These are phyloP conservation scores for Drosophila truncata DNA, from an alignment of 1,140 invertebrate species.

Conservation along the genomic window DNA sequence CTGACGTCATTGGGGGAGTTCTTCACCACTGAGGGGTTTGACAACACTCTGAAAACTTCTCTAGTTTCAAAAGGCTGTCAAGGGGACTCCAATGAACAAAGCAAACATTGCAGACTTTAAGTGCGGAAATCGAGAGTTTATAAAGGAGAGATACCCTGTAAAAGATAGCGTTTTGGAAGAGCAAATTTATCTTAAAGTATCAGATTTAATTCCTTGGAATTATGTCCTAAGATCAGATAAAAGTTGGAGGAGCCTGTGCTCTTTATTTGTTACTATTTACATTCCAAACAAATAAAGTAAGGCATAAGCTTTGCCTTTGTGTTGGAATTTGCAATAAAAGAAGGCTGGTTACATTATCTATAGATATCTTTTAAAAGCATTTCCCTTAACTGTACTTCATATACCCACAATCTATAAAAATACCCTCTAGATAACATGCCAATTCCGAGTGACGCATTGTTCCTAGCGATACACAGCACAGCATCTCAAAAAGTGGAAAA, in stretches of 20 bases:
- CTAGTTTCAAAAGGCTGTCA: constrained; percentile 18
- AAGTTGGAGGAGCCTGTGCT: not conserved
- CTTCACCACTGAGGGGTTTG: constrained; percentile 15
- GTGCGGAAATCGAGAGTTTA: constrained; percentile 21
- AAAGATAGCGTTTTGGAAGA: not conserved
- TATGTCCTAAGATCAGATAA: not conserved
- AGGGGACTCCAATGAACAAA: constrained; percentile 26
- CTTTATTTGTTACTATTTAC: not conserved
- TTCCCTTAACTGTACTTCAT: not conserved
- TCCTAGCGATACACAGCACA: constrained; percentile 3
- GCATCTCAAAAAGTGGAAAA: constrained; percentile 24
- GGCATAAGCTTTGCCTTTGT: not conserved
- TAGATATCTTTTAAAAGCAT: not conserved
- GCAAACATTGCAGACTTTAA: constrained; percentile 27
- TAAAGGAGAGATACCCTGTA: constrained; percentile 4
- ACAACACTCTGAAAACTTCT: constrained; percentile 26
- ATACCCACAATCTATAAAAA: not conserved
- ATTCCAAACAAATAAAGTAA: not conserved
- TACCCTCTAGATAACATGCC: not conserved
- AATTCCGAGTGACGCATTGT: constrained; percentile 18
- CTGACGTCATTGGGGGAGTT: constrained; percentile 34
- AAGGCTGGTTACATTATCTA: not conserved
- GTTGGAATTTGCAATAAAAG: too few species aligned
- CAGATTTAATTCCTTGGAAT: not conserved
- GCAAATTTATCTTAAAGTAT: constrained; percentile 1